Evolutionary conservation across 2,888 invertebrate species (phyloP).

Genomic region (Chesias legatella): DNA sequence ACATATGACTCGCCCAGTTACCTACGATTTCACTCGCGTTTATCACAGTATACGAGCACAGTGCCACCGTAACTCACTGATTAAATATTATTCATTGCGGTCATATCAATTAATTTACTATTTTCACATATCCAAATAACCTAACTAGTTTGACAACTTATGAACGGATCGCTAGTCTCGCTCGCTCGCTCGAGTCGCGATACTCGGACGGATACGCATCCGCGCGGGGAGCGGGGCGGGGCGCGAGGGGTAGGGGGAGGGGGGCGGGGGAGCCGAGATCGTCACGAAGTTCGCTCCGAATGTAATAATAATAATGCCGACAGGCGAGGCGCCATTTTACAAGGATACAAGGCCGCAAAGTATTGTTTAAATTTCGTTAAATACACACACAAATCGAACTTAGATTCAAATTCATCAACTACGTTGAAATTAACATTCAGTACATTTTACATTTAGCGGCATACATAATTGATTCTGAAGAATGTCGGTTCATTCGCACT

Average conservation of each 20-base stretch:
- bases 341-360: slow-evolving; percentile 76
- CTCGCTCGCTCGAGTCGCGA: slow-evolving; percentile 46
- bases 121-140: slow-evolving; percentile 65
- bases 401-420: slow-evolving; percentile 1
- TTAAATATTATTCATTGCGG: slow-evolving; percentile 44
- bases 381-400: slow-evolving; percentile 7
- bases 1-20: slow-evolving; percentile 76
- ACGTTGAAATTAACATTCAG: slow-evolving; percentile 21
- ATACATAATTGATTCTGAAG: slow-evolving; percentile 38
- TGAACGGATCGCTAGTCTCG: slow-evolving; percentile 66
- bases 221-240: slow-evolving; percentile 61
- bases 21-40: slow-evolving; percentile 43
- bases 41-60: slow-evolving; percentile 37
- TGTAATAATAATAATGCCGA: slow-evolving; percentile 74
- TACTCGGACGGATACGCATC: slow-evolving; percentile 80
- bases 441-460: slow-evolving; percentile 25
- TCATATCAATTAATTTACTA: slow-evolving; percentile 48
- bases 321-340: slow-evolving; percentile 77
- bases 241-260: too few species aligned
- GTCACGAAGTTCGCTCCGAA: slow-evolving; percentile 79
- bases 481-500: slow-evolving; percentile 51
- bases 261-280: slow-evolving; percentile 67
- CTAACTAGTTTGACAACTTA: slow-evolving; percentile 79
- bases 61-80: slow-evolving; percentile 49
- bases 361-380: slow-evolving; percentile 57